Evolutionary conservation across 2,888 invertebrate species (phyloP).

Genomic region (Lasioglossum leucozonium): DNA sequence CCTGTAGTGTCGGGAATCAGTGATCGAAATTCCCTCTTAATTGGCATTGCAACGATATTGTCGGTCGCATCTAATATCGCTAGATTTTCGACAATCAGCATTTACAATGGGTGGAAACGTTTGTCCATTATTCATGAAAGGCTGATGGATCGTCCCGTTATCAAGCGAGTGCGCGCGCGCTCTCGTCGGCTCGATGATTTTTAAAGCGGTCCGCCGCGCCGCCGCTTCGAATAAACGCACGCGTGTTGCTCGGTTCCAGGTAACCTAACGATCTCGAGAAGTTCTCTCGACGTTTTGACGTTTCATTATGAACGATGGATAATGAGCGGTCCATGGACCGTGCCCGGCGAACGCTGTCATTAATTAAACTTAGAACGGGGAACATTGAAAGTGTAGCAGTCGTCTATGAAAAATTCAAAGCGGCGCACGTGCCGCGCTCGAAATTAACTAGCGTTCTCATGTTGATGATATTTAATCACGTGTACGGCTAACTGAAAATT

Average conservation of each 20-base stretch:
- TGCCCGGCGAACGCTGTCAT: conserved; percentile 12
- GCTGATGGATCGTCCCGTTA: conserved; percentile 21
- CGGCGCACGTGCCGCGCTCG: neutral
- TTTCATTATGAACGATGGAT: conserved; percentile 19
- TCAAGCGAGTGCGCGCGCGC: neutral
- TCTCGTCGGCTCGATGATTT: neutral
- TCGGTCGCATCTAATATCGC: neutral
- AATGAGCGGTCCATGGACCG: conserved; percentile 14
- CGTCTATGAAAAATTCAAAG: neutral
- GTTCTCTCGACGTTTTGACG: conserved; percentile 38
- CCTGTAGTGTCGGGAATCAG: neutral
- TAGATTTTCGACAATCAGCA: conserved; percentile 34
- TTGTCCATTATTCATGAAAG: conserved; percentile 48
- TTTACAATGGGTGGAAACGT: conserved; percentile 42
- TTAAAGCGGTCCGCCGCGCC: conserved; percentile 7
- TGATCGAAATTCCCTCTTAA: conserved; percentile 5
- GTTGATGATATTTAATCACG: neutral
- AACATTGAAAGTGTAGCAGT: neutral
- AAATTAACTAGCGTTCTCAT: conserved; percentile 3
- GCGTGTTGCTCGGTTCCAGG: neutral
- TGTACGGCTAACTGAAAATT: neutral
- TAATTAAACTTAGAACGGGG: conserved; percentile 32
- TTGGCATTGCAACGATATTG: conserved; percentile 15
- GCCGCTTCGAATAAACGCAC: conserved; percentile 16
- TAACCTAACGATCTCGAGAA: conserved; percentile 25